These are phyloP conservation scores for Hydrophis major DNA, from an alignment of 2,797 vertebrate species.

Conservation along the genomic window DNA sequence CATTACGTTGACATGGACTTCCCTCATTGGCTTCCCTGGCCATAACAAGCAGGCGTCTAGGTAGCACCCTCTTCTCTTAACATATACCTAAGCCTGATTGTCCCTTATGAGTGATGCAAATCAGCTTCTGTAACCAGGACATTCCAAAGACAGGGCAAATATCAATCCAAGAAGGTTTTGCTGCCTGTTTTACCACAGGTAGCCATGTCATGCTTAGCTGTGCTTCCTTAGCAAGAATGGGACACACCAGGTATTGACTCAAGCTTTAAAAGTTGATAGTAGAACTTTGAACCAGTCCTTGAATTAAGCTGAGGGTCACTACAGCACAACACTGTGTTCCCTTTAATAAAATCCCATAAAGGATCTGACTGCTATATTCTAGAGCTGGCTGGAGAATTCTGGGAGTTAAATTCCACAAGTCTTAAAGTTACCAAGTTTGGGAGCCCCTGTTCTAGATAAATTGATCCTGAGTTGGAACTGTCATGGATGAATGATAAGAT, in stretches of 20 bases:
- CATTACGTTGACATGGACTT: not conserved
- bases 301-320: not conserved
- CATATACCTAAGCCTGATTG: not conserved
- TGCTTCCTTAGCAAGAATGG: not conserved
- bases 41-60: not conserved
- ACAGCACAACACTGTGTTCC: not conserved
- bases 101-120: not conserved
- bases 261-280: not conserved
- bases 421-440: too few species aligned
- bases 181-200: not conserved
- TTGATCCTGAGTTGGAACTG: not conserved
- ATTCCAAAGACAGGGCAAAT: not conserved
- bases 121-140: not conserved
- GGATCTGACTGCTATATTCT: not conserved
- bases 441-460: too few species aligned
- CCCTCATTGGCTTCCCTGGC: not conserved
- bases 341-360: not conserved
- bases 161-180: not conserved
- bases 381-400: too few species aligned
- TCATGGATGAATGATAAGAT: not conserved
- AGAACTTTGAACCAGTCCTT: not conserved
- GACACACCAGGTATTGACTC: not conserved
- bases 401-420: too few species aligned
- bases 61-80: too few species aligned
- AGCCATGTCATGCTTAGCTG: not conserved